Conservation (phyloP, 1,140 invertebrate species). For the Eriocheir sinensis region DNA sequence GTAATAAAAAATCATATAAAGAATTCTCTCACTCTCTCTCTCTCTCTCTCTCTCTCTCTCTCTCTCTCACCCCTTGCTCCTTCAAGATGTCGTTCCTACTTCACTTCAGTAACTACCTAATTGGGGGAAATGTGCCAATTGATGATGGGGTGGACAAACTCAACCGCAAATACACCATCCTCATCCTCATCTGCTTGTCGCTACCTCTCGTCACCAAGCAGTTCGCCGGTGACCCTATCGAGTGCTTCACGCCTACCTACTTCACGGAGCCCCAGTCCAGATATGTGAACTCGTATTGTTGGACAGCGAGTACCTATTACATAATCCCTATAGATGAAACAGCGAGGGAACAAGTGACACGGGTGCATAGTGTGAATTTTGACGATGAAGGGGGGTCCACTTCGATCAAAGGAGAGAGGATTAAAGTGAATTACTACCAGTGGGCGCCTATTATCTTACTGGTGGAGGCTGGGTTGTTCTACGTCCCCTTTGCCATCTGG, state of each 20-base stretch:
- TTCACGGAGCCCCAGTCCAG: constrained; percentile 81
- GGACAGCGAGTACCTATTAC: constrained; percentile 82
- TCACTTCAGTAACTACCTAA: constrained; percentile 81
- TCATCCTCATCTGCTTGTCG: constrained; percentile 84
- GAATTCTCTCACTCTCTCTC: constrained; percentile 38
- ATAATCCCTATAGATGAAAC: constrained; percentile 79
- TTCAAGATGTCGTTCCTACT: constrained; percentile 80
- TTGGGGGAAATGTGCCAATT: constrained; percentile 83
- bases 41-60: constrained; percentile 42
- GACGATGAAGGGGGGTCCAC: constrained; percentile 76
- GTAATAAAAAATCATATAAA: too few relatives aligned
- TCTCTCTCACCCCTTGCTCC: neutral
- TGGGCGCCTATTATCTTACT: constrained; percentile 85
- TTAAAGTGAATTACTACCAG: constrained; percentile 84
- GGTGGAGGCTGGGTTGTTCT: constrained; percentile 84
- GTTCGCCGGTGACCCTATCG: constrained; percentile 84
- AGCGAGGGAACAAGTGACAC: constrained; percentile 79
- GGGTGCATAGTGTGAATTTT: constrained; percentile 78
- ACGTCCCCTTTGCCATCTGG: constrained; percentile 85
- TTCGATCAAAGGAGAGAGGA: constrained; percentile 77
- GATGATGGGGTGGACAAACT: constrained; percentile 85
- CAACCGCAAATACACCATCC: constrained; percentile 84
- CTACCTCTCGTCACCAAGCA: constrained; percentile 84
- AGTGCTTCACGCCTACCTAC: constrained; percentile 82
- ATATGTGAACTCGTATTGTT: constrained; percentile 82